A percentile compares a stretch with the other conserved stretches of the same genome.
Evolutionary conservation across 2,888 invertebrate genomes (phyloP).

Genomic region (Stenotaenia linearis): DNA sequence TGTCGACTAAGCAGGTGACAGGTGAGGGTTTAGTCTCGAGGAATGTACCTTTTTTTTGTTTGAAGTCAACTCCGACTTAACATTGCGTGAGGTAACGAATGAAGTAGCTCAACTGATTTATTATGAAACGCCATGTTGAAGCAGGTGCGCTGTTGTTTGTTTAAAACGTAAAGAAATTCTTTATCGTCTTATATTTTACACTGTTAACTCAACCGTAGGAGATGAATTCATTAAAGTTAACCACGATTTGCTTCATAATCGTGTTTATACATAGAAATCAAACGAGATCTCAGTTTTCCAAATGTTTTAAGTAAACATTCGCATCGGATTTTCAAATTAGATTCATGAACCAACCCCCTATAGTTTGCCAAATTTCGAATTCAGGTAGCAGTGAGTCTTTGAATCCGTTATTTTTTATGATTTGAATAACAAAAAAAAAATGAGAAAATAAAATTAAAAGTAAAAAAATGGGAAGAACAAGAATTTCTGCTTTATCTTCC

Average conservation of each 20-base stretch:
- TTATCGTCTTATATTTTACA: not conserved
- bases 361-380: not conserved
- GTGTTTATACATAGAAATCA: no score
- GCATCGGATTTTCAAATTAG: not conserved
- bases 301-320: not conserved
- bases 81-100: not conserved
- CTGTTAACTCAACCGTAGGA: not conserved
- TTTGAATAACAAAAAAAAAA: not conserved
- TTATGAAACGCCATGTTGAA: not conserved
- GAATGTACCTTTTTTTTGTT: not conserved
- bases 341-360: not conserved
- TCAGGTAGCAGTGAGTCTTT: not conserved
- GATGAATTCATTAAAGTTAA: no score
- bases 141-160: slow-evolving; percentile 7
- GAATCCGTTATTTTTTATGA: not conserved
- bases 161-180: not conserved
- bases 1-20: slow-evolving; percentile 22
- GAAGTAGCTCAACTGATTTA: slow-evolving; percentile 17
- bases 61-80: not conserved
- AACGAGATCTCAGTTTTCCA: no score
- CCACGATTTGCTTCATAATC: no score
- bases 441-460: not conserved
- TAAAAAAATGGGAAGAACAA: not conserved
- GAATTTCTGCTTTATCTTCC: slow-evolving; percentile 19
- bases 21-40: not conserved